Percentiles rank a stretch among this genome's conserved stretches.
Conservation (phyloP, 2,888 invertebrate genomes). For the Cerastoderma edule region DNA sequence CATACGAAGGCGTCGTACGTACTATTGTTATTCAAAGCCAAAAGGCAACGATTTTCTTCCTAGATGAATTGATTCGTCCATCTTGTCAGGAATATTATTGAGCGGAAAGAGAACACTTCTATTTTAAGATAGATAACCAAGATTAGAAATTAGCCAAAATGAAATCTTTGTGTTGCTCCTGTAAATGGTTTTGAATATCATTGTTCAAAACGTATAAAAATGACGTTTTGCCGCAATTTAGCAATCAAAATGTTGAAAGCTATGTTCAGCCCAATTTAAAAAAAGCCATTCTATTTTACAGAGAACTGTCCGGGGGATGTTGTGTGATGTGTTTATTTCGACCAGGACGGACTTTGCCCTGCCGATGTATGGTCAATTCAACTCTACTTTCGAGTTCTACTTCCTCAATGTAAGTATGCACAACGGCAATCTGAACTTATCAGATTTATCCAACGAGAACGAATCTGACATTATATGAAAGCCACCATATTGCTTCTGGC, state of each 20-base stretch:
- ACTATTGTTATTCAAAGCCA: too few species aligned
- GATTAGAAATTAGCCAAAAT: too few species aligned
- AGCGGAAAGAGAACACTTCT: too few species aligned
- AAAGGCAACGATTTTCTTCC: background rate
- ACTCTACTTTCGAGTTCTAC: slow-evolving; percentile 69
- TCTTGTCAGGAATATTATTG: background rate
- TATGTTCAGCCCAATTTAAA: background rate
- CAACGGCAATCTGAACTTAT: too few species aligned
- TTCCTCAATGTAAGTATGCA: slow-evolving; percentile 72
- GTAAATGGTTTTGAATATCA: too few species aligned
- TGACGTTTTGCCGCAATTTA: too few species aligned
- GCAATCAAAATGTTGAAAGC: background rate
- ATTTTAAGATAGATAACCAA: too few species aligned
- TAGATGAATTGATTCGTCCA: background rate
- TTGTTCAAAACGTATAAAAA: too few species aligned
- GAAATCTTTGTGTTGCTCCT: too few species aligned
- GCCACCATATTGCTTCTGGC: too few species aligned
- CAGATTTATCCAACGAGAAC: too few species aligned
- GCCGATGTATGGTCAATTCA: slow-evolving; percentile 34
- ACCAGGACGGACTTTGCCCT: slow-evolving; percentile 60
- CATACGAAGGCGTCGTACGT: slow-evolving; percentile 70
- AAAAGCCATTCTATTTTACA: slow-evolving; percentile 37
- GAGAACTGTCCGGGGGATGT: slow-evolving; percentile 62
- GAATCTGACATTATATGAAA: too few species aligned
- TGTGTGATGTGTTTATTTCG: slow-evolving; percentile 72